Conservation (phyloP, 2,888 invertebrate species). For the Octonoba sinensis region DNA sequence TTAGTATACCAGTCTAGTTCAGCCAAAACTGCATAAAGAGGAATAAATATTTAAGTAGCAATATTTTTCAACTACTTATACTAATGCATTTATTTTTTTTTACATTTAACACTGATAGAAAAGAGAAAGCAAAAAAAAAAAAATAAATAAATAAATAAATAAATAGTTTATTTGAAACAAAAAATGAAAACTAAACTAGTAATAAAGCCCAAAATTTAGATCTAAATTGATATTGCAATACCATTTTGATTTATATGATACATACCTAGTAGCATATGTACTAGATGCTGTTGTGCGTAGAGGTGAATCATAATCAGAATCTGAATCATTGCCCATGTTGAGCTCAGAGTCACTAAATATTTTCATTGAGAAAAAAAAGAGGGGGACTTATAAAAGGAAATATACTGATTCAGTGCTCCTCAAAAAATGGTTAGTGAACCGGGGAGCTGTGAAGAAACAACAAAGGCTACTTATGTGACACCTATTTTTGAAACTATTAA, state of each 20-base stretch:
- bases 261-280: slow-evolving; percentile 43
- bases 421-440: too few relatives aligned
- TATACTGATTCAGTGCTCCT: too few relatives aligned
- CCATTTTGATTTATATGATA: background rate
- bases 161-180: too few relatives aligned
- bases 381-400: too few relatives aligned
- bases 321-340: slow-evolving; percentile 16
- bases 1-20: too few relatives aligned
- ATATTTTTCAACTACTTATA: background rate
- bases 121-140: background rate
- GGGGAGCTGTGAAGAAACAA: too few relatives aligned
- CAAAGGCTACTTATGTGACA: too few relatives aligned
- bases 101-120: background rate
- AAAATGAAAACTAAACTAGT: too few relatives aligned
- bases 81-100: too few relatives aligned
- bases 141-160: too few relatives aligned
- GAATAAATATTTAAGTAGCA: background rate
- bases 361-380: background rate
- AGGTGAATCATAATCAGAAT: slow-evolving; percentile 55
- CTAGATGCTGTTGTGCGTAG: slow-evolving; percentile 35
- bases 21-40: background rate
- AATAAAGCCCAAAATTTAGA: background rate
- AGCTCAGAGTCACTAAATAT: slow-evolving; percentile 35
- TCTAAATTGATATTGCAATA: background rate
- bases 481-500: too few relatives aligned